Conservation (phyloP, 2,888 invertebrate species). For the Aproaerema taeniolella region DNA sequence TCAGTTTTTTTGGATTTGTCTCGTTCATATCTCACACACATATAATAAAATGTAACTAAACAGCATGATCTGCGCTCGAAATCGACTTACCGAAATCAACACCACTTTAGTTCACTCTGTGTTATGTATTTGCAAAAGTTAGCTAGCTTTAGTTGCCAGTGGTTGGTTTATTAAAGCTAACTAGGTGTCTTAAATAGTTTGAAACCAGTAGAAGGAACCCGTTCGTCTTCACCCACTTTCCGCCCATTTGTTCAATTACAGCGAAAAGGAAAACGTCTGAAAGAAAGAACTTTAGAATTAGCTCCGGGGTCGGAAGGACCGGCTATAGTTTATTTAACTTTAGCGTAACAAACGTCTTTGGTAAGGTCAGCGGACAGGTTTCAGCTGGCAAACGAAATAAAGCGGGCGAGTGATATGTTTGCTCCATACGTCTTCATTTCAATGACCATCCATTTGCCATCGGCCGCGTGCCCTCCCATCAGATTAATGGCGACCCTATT, state of each 20-base stretch:
- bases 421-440: conserved; percentile 19
- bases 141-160: no score
- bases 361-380: conserved; percentile 20
- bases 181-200: no score
- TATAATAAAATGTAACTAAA: no score
- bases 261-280: conserved; percentile 36
- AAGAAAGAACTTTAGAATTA: conserved; percentile 40
- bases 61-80: no score
- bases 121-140: no score
- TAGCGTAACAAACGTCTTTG: conserved; percentile 41
- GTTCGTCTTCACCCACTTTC: conserved; percentile 4
- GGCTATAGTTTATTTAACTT: conserved; percentile 32
- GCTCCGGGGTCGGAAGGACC: conserved; percentile 24
- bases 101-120: no score
- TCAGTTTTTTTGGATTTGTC: no score
- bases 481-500: conserved; percentile 24
- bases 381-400: conserved; percentile 42
- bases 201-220: not conserved
- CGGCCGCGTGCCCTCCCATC: conserved; percentile 18
- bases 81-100: no score
- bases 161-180: no score
- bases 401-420: conserved; percentile 56
- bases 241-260: conserved; percentile 35
- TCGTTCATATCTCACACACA: no score
- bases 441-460: conserved; percentile 20